phyloP scores from a whole-genome alignment of 2,888 invertebrate species.

The Nemoura dubitans region DNA sequence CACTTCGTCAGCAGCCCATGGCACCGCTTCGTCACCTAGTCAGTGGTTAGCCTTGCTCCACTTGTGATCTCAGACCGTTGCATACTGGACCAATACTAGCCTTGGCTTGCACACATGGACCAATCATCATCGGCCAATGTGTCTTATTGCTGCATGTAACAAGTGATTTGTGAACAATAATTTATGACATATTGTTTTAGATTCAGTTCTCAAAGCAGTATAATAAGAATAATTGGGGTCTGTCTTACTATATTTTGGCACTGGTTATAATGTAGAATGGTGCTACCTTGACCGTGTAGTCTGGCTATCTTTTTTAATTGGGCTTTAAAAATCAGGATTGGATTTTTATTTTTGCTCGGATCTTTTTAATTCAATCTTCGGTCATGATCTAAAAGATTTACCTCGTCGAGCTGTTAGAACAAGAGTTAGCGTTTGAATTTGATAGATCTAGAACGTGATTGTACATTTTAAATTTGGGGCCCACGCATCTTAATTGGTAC shows the following conservation, averaged over 20 bases:
- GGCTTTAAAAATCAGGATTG: not conserved
- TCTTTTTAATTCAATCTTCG: not conserved
- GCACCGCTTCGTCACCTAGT: conserved; percentile 27
- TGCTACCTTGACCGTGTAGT: not conserved
- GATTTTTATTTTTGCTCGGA: not conserved
- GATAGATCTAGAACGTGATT: not conserved
- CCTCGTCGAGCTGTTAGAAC: not conserved
- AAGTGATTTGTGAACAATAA: conserved; percentile 33
- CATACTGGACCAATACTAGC: conserved; percentile 39
- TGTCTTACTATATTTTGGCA: not conserved
- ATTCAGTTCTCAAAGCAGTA: not conserved
- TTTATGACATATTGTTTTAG: conserved; percentile 40
- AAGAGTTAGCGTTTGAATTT: not conserved
- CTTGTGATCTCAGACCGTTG: not conserved
- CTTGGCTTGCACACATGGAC: conserved; percentile 20
- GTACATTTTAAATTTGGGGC: not conserved
- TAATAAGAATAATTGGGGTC: not conserved
- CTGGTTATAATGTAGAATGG: not conserved
- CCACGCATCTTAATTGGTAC: not conserved
- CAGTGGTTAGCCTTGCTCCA: conserved; percentile 36
- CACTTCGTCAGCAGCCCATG: not conserved
- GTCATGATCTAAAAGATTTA: not conserved
- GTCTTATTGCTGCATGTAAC: conserved; percentile 31
- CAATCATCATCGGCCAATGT: conserved; percentile 26
- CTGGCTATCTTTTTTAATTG: not conserved